Evolutionary conservation across 2,888 invertebrate species (phyloP).

Genomic region (Callinectes sapidus): DNA sequence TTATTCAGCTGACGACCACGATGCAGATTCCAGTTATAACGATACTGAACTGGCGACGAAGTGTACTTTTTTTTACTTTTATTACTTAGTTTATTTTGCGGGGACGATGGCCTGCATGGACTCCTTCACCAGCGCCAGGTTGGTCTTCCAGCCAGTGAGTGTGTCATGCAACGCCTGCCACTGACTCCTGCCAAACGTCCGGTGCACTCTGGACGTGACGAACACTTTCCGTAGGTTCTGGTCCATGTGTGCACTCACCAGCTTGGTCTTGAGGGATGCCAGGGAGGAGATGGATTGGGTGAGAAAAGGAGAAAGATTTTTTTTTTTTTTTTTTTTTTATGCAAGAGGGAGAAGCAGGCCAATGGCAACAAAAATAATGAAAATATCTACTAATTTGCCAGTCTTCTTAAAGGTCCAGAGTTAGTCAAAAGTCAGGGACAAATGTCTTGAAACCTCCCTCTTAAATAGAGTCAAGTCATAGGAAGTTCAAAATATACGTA

Average conservation of each 20-base stretch:
- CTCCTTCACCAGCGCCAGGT: conserved; percentile 87
- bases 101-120: conserved; percentile 84
- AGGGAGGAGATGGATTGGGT: neutral
- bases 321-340: no score
- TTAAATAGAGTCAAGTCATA: no score
- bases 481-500: no score
- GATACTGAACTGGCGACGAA: neutral
- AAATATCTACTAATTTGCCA: no score
- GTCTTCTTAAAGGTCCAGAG: no score
- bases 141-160: conserved; percentile 89
- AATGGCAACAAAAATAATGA: no score
- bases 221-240: conserved; percentile 89
- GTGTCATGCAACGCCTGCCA: conserved; percentile 93
- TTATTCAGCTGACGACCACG: neutral
- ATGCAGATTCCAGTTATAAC: neutral
- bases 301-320: no score
- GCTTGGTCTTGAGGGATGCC: conserved; percentile 89
- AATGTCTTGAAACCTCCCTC: no score
- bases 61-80: neutral
- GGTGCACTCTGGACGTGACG: conserved; percentile 94
- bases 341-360: no score
- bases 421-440: no score
- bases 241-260: conserved; percentile 95
- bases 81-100: conserved; percentile 22
- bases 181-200: conserved; percentile 94